phyloP scores from a whole-genome alignment of 2,797 vertebrate species.

The Megalops cyprinoides region DNA sequence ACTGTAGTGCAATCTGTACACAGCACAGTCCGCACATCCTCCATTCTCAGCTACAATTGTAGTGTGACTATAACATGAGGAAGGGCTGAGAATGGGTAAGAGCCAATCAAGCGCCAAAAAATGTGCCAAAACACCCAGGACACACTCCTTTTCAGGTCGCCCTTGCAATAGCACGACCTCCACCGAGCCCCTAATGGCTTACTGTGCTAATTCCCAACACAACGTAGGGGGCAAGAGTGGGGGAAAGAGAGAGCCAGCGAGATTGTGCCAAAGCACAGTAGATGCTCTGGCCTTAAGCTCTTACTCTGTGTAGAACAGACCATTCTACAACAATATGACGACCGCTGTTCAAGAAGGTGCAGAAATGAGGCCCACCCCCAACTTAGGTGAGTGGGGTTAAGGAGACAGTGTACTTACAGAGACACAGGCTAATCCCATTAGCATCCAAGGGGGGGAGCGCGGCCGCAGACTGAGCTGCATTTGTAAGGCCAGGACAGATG shows the following conservation, averaged over 20 bases:
- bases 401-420: conserved; percentile 70
- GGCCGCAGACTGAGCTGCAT: conserved; percentile 49
- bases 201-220: background rate
- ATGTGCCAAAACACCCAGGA: background rate
- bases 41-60: background rate
- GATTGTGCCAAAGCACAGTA: too few species aligned
- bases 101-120: background rate
- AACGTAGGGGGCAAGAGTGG: background rate
- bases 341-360: background rate
- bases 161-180: background rate
- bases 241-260: background rate
- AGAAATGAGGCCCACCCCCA: conserved; percentile 42
- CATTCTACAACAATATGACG: background rate
- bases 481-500: conserved; percentile 69
- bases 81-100: background rate
- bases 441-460: conserved; percentile 53
- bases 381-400: conserved; percentile 55
- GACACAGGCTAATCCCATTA: conserved; percentile 74
- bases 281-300: too few species aligned
- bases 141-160: background rate
- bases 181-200: background rate
- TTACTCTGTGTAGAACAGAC: background rate
- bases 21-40: background rate
- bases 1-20: too few species aligned
- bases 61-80: background rate